A percentile compares a stretch with the other conserved stretches of the same genome.
Conservation (phyloP, 1,140 invertebrate species). For the Diorhabda sublineata region DNA sequence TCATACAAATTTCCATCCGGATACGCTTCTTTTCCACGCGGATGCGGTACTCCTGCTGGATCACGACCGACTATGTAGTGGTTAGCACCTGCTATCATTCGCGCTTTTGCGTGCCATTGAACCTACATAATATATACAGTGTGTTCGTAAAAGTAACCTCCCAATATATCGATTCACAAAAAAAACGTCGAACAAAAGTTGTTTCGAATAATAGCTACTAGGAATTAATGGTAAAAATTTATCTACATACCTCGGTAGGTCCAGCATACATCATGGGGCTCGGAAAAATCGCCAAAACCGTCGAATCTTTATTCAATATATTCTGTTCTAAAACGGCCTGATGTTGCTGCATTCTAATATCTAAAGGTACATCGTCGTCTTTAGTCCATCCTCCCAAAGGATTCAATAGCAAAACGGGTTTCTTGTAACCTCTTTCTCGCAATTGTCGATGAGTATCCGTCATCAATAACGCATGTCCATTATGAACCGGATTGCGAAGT, state of each 20-base stretch:
- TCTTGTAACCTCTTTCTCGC: conserved; percentile 82
- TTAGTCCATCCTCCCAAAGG: conserved; percentile 99
- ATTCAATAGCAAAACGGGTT: conserved; percentile 92
- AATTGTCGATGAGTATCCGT: conserved; percentile 85
- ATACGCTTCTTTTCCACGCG: conserved; percentile 56
- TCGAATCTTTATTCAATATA: conserved; percentile 79
- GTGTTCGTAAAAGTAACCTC: no score
- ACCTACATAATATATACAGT: conserved; percentile 50
- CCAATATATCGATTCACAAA: no score
- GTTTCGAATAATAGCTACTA: neutral
- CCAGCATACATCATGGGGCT: conserved; percentile 99
- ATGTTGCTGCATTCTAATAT: conserved; percentile 71
- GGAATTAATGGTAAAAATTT: neutral
- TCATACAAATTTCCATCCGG: conserved; percentile 89
- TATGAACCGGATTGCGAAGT: conserved; percentile 96
- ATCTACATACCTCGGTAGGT: conserved; percentile 72
- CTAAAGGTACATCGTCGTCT: conserved; percentile 95
- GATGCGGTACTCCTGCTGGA: conserved; percentile 95
- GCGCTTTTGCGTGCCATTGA: conserved; percentile 97
- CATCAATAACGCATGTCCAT: conserved; percentile 97
- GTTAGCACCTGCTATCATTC: conserved; percentile 93
- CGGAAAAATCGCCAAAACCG: conserved; percentile 96
- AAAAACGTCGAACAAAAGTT: neutral
- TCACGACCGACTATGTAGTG: conserved; percentile 99
- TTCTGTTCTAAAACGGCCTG: conserved; percentile 85